Percentiles rank a stretch among this genome's conserved stretches.
Evolutionary conservation across 2,113 vertebrate species (phyloP).

Genomic region (Stomatorhinus ivindoensis): DNA sequence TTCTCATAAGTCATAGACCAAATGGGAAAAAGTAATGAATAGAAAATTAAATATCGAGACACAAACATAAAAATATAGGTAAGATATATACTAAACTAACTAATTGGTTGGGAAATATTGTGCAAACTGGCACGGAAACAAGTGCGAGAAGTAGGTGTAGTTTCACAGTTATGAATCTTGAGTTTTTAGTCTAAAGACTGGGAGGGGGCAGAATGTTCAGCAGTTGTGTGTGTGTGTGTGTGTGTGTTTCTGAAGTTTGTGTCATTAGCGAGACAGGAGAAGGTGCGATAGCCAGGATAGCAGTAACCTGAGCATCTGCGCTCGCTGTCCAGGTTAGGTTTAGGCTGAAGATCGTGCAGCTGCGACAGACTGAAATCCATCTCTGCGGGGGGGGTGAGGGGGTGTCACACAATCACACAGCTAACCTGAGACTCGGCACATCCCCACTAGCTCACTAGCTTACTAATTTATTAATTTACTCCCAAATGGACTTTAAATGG

Average conservation of each 20-base stretch:
- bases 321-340: conserved; percentile 53
- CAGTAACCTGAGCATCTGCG: conserved; percentile 56
- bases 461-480: conserved; percentile 23
- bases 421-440: conserved; percentile 20
- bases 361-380: conserved; percentile 45
- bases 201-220: not conserved
- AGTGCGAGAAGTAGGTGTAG: not conserved
- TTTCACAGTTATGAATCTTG: not conserved
- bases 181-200: not conserved
- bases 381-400: conserved; percentile 31
- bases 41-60: not conserved
- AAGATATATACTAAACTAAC: not conserved
- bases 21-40: not conserved
- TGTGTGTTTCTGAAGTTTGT: not conserved
- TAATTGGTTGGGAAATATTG: not conserved
- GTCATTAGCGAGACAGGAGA: not conserved
- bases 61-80: not conserved
- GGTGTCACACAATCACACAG: conserved; percentile 15
- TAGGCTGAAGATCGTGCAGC: conserved; percentile 34
- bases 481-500: not conserved
- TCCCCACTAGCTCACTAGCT: conserved; percentile 8
- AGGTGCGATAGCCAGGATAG: conserved; percentile 15
- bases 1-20: not conserved
- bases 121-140: not conserved
- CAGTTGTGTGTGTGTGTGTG: not conserved